Conservation (phyloP, 37 sponge, comb jelly and placozoan species). For the Crambe crambe region DNA sequence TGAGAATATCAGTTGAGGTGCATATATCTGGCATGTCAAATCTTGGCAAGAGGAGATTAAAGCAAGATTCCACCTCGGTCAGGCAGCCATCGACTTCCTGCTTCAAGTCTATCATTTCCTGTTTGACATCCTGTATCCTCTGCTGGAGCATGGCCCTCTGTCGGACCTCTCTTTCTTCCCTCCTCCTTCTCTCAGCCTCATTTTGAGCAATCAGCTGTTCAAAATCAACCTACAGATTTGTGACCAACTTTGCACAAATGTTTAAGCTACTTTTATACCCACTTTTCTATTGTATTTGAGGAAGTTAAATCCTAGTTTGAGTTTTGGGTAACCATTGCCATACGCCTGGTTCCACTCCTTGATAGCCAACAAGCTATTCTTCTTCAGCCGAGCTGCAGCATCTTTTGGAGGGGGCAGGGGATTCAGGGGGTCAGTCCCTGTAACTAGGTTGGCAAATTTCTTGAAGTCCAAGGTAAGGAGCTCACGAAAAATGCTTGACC, state of each 20-base stretch:
- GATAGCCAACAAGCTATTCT: slow-evolving; percentile 63
- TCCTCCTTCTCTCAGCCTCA: slow-evolving; percentile 42
- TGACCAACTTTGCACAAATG: no score
- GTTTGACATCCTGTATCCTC: slow-evolving; percentile 38
- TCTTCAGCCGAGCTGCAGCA: slow-evolving; percentile 68
- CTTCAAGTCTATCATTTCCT: slow-evolving; percentile 52
- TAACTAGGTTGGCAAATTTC: slow-evolving; percentile 41
- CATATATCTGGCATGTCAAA: slow-evolving; percentile 40
- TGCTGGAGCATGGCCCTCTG: slow-evolving; percentile 47
- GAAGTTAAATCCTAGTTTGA: slow-evolving; percentile 74
- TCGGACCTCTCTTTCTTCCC: slow-evolving; percentile 42
- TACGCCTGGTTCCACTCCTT: slow-evolving; percentile 71
- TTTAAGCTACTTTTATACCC: neutral
- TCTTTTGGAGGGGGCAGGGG: slow-evolving; percentile 78
- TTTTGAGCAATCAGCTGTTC: slow-evolving; percentile 55
- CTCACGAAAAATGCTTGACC: slow-evolving; percentile 80
- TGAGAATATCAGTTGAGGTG: neutral
- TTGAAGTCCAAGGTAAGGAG: slow-evolving; percentile 55
- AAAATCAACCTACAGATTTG: slow-evolving; percentile 66
- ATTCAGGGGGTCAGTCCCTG: slow-evolving; percentile 40
- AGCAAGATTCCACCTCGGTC: slow-evolving; percentile 68
- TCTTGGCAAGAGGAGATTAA: slow-evolving; percentile 72
- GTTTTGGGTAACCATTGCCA: slow-evolving; percentile 81
- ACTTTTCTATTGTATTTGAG: slow-evolving; percentile 80
- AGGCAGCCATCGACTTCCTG: slow-evolving; percentile 55